Evolutionary conservation across 2,113 vertebrate genomes (phyloP).

Genomic region (Hippocampus abdominalis): DNA sequence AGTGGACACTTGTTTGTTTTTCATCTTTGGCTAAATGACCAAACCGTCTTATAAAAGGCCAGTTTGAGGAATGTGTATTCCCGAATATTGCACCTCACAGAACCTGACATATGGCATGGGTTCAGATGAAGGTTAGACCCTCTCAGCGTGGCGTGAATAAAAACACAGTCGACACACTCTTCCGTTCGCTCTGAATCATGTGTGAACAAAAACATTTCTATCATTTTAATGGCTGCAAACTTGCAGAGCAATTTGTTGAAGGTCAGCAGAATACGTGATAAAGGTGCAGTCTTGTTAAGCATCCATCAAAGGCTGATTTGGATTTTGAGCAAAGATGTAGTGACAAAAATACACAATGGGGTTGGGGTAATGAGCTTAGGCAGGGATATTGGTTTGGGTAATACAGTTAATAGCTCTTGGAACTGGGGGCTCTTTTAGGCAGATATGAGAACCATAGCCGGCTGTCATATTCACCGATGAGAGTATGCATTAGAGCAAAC

Average conservation of each 20-base stretch:
- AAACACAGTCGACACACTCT: conserved; percentile 37
- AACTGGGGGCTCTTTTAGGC: conserved; percentile 76
- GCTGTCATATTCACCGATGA: conserved; percentile 83
- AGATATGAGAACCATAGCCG: conserved; percentile 76
- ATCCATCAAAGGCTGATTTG: conserved; percentile 70
- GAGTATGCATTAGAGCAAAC: conserved; percentile 85
- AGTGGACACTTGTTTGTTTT: conserved; percentile 76
- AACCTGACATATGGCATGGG: conserved; percentile 62
- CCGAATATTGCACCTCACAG: conserved; percentile 33
- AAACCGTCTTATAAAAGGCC: conserved; percentile 68
- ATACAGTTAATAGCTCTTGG: conserved; percentile 82
- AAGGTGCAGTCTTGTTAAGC: conserved; percentile 75
- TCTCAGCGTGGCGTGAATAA: conserved; percentile 58
- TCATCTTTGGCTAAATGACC: conserved; percentile 69
- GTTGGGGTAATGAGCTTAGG: conserved; percentile 84
- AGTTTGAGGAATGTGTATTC: conserved; percentile 42
- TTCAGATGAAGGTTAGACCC: conserved; percentile 71
- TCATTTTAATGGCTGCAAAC: conserved; percentile 65
- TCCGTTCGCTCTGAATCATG: conserved; percentile 43
- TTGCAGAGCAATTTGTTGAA: conserved; percentile 72
- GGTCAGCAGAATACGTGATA: conserved; percentile 74
- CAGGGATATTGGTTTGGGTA: conserved; percentile 78
- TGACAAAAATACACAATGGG: conserved; percentile 74
- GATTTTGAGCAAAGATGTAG: conserved; percentile 70
- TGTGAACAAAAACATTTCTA: conserved; percentile 56